Conservation (phyloP, 2,888 invertebrate genomes). For the Phortica okadai region DNA sequence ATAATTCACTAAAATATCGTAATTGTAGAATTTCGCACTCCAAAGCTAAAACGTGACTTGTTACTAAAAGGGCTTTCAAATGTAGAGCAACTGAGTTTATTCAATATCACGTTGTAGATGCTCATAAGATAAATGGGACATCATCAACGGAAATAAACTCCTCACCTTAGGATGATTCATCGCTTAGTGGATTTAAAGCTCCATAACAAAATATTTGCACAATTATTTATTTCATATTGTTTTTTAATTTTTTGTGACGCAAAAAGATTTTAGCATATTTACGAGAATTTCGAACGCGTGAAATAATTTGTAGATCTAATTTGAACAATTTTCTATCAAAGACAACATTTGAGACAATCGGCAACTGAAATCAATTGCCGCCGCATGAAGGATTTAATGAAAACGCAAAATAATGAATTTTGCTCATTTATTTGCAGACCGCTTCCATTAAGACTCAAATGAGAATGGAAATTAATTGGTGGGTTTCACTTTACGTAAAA, state of each 20-base stretch:
- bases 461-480: constrained; percentile 32
- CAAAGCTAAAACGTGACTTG: neutral
- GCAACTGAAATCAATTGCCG: neutral
- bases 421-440: constrained; percentile 22
- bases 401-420: neutral
- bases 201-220: neutral
- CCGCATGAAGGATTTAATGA: neutral
- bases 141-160: neutral
- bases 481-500: constrained; percentile 26
- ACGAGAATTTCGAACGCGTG: neutral
- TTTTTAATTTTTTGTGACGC: neutral
- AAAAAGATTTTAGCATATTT: constrained; percentile 21
- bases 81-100: neutral
- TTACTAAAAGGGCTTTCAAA: neutral
- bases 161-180: neutral
- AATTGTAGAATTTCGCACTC: neutral
- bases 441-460: neutral
- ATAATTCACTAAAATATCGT: no score
- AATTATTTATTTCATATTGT: constrained; percentile 4
- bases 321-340: neutral
- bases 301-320: neutral
- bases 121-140: neutral
- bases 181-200: neutral
- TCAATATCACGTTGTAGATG: neutral
- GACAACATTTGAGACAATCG: neutral